These are phyloP conservation scores for Parus major DNA, from an alignment of 2,113 vertebrate genomes.

Conservation along the genomic window DNA sequence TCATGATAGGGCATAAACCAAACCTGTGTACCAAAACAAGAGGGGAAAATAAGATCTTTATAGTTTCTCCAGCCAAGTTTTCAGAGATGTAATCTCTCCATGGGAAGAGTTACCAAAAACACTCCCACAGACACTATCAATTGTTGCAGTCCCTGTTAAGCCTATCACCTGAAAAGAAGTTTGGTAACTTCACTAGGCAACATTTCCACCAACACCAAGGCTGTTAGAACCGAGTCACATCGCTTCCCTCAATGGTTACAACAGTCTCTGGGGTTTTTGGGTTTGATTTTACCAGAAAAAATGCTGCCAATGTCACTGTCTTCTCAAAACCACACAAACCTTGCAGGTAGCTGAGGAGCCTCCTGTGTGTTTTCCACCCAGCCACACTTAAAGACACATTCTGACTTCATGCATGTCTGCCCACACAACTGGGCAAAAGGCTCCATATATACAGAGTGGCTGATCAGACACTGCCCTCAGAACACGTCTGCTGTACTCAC, in stretches of 20 bases:
- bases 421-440: not conserved
- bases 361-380: fast-evolving
- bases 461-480: not conserved
- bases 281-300: not conserved
- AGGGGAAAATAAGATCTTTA: not conserved
- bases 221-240: not conserved
- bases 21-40: not conserved
- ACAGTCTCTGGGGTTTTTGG: not conserved
- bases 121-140: not conserved
- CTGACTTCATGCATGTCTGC: not conserved
- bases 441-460: not conserved
- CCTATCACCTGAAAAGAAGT: not conserved
- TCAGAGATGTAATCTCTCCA: not conserved
- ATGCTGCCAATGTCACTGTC: not conserved
- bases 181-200: not conserved
- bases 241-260: not conserved
- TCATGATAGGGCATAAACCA: fast-evolving
- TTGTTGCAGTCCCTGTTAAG: not conserved
- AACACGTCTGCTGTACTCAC: not conserved
- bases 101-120: not conserved
- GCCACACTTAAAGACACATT: not conserved
- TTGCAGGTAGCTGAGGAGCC: not conserved
- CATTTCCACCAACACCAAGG: not conserved
- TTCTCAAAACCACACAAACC: not conserved
- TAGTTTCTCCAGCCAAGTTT: not conserved